Evolutionary conservation across 2,888 invertebrate genomes (phyloP).

Genomic region (Dyspetes luteomarginatus): DNA sequence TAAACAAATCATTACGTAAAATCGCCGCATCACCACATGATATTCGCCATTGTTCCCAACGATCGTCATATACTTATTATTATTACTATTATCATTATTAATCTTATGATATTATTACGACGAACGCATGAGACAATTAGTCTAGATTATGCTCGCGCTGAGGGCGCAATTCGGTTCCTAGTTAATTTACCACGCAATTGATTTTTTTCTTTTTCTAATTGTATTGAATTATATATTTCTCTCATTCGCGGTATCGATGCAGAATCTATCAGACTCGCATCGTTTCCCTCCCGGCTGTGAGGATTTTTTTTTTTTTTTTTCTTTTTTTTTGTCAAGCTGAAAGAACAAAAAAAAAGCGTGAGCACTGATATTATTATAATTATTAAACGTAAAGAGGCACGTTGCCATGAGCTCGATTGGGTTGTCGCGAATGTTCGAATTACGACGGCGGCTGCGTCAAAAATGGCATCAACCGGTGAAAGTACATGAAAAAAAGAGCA

Average conservation of each 20-base stretch:
- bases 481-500: slow-evolving; percentile 1
- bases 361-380: slow-evolving; percentile 48
- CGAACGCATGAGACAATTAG: slow-evolving; percentile 20
- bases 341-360: slow-evolving; percentile 21
- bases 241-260: slow-evolving; percentile 43
- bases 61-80: slow-evolving; percentile 33
- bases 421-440: slow-evolving; percentile 25
- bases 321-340: slow-evolving; percentile 42
- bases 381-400: neutral
- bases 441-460: neutral
- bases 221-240: slow-evolving; percentile 6
- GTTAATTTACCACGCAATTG: slow-evolving; percentile 64
- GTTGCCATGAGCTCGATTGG: slow-evolving; percentile 9
- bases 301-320: slow-evolving; percentile 46
- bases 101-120: slow-evolving; percentile 17
- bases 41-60: slow-evolving; percentile 24
- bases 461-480: neutral
- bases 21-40: slow-evolving; percentile 26
- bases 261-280: neutral
- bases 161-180: slow-evolving; percentile 71
- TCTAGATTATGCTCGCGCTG: slow-evolving; percentile 9
- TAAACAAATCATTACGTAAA: neutral
- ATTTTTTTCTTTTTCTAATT: slow-evolving; percentile 71
- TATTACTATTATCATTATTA: slow-evolving; percentile 36
- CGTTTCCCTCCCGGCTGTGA: slow-evolving; percentile 26